Base-by-base conservation (phyloP, 2,113 vertebrate species). In the Anoplopoma fimbria region DNA sequence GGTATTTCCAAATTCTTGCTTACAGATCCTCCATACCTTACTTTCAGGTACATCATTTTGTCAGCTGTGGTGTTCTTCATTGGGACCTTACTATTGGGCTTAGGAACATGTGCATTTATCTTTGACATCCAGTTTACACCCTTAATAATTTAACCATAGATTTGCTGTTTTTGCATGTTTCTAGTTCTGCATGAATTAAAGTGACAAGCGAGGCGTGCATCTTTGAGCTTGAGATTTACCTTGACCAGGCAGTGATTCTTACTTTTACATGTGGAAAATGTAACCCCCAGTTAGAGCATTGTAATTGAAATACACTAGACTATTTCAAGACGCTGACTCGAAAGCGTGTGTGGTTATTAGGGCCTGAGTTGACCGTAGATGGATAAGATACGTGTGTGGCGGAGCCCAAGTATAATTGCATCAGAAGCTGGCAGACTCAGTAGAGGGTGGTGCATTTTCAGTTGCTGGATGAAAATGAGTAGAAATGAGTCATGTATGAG, bases 401-500 rank as follows among this genome's bases (percentile, higher is more conserved):
- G 72, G 69, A 83, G 73, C 55, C 64, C 0, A 47, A 47, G 73
- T 82, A 70, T 87, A 86, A 92, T 91, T 89, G 89, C 65, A 72
- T 62, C 61, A 79, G 83, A 83, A 67, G 71, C 75, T 86, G 80
- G 76, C 79, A 78, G 81, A 60, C 79, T 75, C 76, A 69, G 81
- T 51, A 57, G 53, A 86, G 79, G 74, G 84, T 79, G 65, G 55
- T 78, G 67, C 84, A 57, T 87, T 87, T 91, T 90, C 77, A 86
- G 84, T 77, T n/a, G 14, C 78, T 79, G 87, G 77, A 84, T 85
- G 82, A 77, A 89, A 89, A 88, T 85, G 83, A 92, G 76, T 83
- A 85, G 82, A 86, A 87, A 84, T 86, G 91, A 91, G 85, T 89
- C 91, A 83, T 83, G 79, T 86, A 69, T 89, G 85, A 90, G 90